A percentile compares a stretch with the other conserved stretches of the same genome.
Conservation (phyloP, 1,140 invertebrate genomes). For the Drosophila setifemur region DNA sequence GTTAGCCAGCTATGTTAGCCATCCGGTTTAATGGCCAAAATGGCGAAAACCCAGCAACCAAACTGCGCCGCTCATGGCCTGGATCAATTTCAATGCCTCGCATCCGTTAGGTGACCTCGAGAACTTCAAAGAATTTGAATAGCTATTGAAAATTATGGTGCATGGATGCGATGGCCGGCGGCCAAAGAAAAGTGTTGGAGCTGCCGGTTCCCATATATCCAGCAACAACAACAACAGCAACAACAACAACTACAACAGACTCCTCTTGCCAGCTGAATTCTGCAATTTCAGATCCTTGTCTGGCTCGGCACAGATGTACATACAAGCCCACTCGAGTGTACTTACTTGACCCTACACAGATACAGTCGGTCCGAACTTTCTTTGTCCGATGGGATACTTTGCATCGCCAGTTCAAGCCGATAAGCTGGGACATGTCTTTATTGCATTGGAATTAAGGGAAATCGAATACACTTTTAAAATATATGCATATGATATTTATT, state of each 20-base stretch:
- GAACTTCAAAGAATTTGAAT: constrained; percentile 67
- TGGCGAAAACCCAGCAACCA: constrained; percentile 13
- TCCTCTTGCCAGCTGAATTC: too few species aligned
- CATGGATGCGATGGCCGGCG: constrained; percentile 53
- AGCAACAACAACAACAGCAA: too few species aligned
- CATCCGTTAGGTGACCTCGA: constrained; percentile 66
- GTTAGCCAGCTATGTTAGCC: constrained; percentile 4
- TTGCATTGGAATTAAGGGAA: background rate
- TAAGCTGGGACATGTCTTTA: constrained; percentile 30
- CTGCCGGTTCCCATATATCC: constrained; percentile 53
- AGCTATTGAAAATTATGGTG: constrained; percentile 72
- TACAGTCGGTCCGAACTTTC: constrained; percentile 13
- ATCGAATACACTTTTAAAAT: background rate
- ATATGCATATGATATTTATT: too few species aligned
- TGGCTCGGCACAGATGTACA: constrained; percentile 27
- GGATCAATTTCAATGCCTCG: constrained; percentile 69
- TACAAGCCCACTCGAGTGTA: constrained; percentile 27
- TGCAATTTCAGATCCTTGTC: constrained; percentile 61
- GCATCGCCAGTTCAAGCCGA: constrained; percentile 26
- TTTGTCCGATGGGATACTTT: constrained; percentile 21
- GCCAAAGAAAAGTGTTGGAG: constrained; percentile 62
- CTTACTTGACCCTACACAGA: constrained; percentile 43
- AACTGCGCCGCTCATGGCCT: constrained; percentile 57
- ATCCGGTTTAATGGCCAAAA: constrained; percentile 43
- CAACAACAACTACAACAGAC: too few species aligned